Conservation (phyloP, 2,888 invertebrate genomes). For the Chrysina gloriosa region DNA sequence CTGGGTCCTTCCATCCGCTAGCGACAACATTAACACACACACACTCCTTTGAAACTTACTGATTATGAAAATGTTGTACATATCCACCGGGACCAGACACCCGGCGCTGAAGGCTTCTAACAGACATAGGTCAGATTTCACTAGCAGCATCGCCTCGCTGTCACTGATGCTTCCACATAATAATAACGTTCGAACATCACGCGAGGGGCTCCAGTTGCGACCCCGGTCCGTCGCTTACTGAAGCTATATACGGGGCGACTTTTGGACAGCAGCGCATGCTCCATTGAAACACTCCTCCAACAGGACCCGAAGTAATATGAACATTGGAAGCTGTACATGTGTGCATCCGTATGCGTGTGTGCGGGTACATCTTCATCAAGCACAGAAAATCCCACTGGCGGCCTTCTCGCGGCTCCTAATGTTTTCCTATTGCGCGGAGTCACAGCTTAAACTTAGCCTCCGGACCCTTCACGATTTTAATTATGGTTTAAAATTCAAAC, state of each 20-base stretch:
- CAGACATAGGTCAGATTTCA: conserved; percentile 65
- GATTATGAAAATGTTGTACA: conserved; percentile 65
- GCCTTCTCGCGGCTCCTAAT: conserved; percentile 24
- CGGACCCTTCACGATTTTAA: conserved; percentile 1
- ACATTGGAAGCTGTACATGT: conserved; percentile 15
- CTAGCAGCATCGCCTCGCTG: conserved; percentile 64
- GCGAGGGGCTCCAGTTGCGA: conserved; percentile 62
- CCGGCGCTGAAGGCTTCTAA: conserved; percentile 67
- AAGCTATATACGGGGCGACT: conserved; percentile 40
- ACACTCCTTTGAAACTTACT: conserved; percentile 59
- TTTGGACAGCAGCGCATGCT: conserved; percentile 56
- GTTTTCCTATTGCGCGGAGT: conserved; percentile 31
- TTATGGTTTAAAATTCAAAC: conserved; percentile 9
- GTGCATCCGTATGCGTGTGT: conserved; percentile 6
- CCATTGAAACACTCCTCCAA: conserved; percentile 39
- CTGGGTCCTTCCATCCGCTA: conserved; percentile 13
- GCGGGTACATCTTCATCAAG: conserved; percentile 42
- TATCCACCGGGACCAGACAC: conserved; percentile 66
- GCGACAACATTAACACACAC: conserved; percentile 5
- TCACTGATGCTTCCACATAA: conserved; percentile 57
- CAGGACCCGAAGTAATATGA: conserved; percentile 29
- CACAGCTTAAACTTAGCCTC: neutral
- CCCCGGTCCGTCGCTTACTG: conserved; percentile 55
- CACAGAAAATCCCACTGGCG: conserved; percentile 35
- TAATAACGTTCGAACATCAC: conserved; percentile 61